Evolutionary conservation across 2,113 vertebrate genomes (phyloP).

Genomic region (Sapayoa aenigma): DNA sequence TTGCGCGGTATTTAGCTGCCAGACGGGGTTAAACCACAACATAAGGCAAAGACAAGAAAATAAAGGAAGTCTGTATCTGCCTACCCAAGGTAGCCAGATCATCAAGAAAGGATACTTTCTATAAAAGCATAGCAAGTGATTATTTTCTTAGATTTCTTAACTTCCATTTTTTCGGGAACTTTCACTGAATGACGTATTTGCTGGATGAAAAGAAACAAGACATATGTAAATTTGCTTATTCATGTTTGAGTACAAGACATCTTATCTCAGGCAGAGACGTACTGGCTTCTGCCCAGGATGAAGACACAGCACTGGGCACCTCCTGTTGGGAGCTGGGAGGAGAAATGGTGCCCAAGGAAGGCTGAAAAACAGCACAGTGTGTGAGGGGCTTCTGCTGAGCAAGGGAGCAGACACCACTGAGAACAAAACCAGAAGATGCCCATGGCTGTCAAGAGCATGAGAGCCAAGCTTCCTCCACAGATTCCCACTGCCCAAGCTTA

Average conservation of each 20-base stretch:
- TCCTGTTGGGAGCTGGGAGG: not conserved
- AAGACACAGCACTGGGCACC: not conserved
- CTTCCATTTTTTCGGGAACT: not conserved
- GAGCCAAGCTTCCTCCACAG: not conserved
- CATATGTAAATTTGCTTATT: not conserved
- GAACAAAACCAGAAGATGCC: not conserved
- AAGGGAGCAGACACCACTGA: not conserved
- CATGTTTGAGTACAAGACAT: not conserved
- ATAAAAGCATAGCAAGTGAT: fast-evolving
- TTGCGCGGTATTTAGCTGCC: not conserved
- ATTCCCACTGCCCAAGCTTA: not conserved
- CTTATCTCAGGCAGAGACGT: not conserved
- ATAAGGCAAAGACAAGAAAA: not conserved
- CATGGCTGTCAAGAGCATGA: not conserved
- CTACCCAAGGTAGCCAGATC: not conserved
- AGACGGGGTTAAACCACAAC: not conserved
- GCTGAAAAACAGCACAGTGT: not conserved
- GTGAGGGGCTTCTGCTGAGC: not conserved
- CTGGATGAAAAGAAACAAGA: not conserved
- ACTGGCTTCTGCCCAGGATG: not conserved
- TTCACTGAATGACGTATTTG: not conserved
- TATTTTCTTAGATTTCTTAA: not conserved
- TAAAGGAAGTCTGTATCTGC: not conserved
- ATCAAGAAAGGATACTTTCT: not conserved
- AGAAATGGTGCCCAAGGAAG: not conserved